These are phyloP conservation scores for Myotis daubentonii DNA, from an alignment of 2,797 vertebrate species.

Conservation along the genomic window DNA sequence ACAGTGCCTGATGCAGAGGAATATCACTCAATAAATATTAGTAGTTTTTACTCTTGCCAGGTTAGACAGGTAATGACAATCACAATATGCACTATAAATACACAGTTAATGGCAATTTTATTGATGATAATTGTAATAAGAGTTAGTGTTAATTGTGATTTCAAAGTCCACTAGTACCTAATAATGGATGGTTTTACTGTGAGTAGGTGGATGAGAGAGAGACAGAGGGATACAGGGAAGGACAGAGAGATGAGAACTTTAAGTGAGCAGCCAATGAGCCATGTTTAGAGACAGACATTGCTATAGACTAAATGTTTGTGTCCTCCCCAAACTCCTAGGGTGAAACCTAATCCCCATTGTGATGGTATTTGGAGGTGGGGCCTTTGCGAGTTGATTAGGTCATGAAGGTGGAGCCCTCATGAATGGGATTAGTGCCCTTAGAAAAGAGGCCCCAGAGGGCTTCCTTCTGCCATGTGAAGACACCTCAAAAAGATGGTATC, in stretches of 20 bases:
- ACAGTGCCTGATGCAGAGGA: neutral
- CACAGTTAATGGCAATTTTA: neutral
- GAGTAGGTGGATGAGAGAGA: neutral
- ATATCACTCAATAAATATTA: neutral
- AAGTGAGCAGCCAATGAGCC: neutral
- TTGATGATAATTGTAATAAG: neutral
- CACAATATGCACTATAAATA: neutral
- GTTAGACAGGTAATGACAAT: neutral
- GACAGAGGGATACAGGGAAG: neutral
- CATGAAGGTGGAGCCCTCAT: neutral
- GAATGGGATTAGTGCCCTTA: neutral
- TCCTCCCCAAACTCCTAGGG: neutral
- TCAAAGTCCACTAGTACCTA: neutral
- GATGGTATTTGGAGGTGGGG: neutral
- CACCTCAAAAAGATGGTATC: neutral
- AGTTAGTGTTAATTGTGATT: neutral
- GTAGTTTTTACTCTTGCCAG: neutral
- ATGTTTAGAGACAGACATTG: neutral
- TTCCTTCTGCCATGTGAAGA: neutral
- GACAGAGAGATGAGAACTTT: neutral
- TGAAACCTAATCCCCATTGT: neutral
- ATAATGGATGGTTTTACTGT: neutral
- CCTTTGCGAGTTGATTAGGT: neutral
- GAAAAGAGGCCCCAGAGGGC: neutral
- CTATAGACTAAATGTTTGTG: neutral